Conservation (phyloP, 1,140 invertebrate species). For the Drosophila mojavensis region DNA sequence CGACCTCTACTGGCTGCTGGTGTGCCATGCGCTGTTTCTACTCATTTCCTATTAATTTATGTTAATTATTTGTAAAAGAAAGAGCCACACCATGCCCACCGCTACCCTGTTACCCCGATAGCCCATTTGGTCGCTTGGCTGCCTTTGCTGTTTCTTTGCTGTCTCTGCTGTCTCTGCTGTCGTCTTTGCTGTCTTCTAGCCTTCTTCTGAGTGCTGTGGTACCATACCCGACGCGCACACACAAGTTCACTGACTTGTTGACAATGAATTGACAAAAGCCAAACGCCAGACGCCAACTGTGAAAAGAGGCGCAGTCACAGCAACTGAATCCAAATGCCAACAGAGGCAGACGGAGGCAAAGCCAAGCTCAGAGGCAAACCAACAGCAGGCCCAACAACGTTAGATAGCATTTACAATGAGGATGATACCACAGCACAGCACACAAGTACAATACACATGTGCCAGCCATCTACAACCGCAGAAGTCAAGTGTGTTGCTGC, state of each 20-base stretch:
- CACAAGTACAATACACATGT: conserved; percentile 58
- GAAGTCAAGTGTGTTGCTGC: conserved; percentile 18
- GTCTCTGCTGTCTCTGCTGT: conserved; percentile 20
- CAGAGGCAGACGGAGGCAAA: conserved; percentile 20
- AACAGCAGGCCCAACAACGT: conserved; percentile 12
- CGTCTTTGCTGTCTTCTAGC: conserved; percentile 30
- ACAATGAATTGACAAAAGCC: conserved; percentile 79
- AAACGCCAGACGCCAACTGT: conserved; percentile 39
- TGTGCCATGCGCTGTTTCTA: conserved; percentile 56
- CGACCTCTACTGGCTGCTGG: conserved; percentile 27
- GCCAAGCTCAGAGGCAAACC: conserved; percentile 8
- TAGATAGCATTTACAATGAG: conserved; percentile 47
- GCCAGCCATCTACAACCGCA: conserved; percentile 9
- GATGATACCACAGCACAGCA: conserved; percentile 62
- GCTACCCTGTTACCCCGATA: conserved; percentile 26
- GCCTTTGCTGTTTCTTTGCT: conserved; percentile 5
- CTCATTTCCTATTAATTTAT: conserved; percentile 81
- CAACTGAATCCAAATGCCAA: conserved; percentile 25
- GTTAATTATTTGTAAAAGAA: conserved; percentile 80
- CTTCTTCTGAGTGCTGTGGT: conserved; percentile 27
- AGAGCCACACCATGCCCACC: conserved; percentile 58
- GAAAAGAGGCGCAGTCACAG: conserved; percentile 23
- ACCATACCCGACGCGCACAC: conserved; percentile 24
- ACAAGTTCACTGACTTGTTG: conserved; percentile 80
- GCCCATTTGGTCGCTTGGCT: conserved; percentile 37